Evolutionary conservation across 2,113 vertebrate species (phyloP).

Genomic region (Festucalex cinctus): DNA sequence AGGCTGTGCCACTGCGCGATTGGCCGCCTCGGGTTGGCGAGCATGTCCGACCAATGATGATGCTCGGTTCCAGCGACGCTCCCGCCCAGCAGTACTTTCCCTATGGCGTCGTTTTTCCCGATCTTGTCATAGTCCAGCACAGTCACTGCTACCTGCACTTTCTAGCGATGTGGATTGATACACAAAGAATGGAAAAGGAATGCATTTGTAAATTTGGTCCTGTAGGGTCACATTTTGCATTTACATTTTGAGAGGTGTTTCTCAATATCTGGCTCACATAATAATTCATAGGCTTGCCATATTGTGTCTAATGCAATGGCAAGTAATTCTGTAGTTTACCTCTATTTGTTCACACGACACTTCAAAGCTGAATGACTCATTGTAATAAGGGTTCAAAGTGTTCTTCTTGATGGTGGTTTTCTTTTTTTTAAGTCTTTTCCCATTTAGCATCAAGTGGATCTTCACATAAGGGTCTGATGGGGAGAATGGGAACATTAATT

Average conservation of each 20-base stretch:
- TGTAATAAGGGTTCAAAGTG: slow-evolving; percentile 87
- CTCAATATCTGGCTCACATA: too few species aligned
- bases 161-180: slow-evolving; percentile 71
- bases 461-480: slow-evolving; percentile 92
- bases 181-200: neutral
- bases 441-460: slow-evolving; percentile 97
- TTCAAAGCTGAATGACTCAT: slow-evolving; percentile 95
- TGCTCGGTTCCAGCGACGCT: slow-evolving; percentile 88
- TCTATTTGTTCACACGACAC: slow-evolving; percentile 95
- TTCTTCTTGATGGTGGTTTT: slow-evolving; percentile 98
- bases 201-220: neutral
- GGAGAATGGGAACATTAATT: slow-evolving; percentile 32
- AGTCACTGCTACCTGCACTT: slow-evolving; percentile 93
- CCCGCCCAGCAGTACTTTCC: slow-evolving; percentile 88
- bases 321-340: slow-evolving; percentile 63
- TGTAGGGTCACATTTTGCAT: too few species aligned
- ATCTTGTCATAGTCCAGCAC: slow-evolving; percentile 99
- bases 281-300: too few species aligned
- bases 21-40: slow-evolving; percentile 84
- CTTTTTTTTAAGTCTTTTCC: slow-evolving; percentile 98
- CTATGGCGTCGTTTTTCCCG: slow-evolving; percentile 97
- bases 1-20: slow-evolving; percentile 95
- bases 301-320: neutral
- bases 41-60: slow-evolving; percentile 84
- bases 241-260: too few species aligned